phyloP scores from a whole-genome alignment of 2,888 invertebrate species.

The Cosmia trapezina region DNA sequence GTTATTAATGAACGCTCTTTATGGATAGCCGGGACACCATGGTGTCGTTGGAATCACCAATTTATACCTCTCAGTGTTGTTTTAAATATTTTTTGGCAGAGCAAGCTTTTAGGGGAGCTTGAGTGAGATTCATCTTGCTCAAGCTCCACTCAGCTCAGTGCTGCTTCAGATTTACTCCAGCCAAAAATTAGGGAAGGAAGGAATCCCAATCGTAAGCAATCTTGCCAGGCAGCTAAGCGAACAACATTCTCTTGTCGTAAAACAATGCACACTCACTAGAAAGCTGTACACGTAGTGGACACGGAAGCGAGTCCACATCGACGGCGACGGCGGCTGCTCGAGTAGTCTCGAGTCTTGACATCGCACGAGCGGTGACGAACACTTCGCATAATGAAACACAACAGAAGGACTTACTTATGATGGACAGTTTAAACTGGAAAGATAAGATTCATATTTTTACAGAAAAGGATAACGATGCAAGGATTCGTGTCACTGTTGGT shows the following conservation, averaged over 20 bases:
- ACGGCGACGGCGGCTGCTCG: conserved; percentile 32
- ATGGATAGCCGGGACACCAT: background rate
- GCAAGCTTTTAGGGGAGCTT: background rate
- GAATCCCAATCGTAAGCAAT: too few species aligned
- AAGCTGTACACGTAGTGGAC: conserved; percentile 64
- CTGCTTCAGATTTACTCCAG: background rate
- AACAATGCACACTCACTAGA: conserved; percentile 70
- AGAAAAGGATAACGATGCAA: background rate
- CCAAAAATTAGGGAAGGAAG: background rate
- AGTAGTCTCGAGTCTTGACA: conserved; percentile 63
- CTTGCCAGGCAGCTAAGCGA: background rate
- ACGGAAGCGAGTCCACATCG: conserved; percentile 73
- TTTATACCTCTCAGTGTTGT: background rate
- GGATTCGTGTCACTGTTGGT: background rate
- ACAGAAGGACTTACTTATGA: conserved; percentile 51
- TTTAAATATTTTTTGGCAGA: background rate
- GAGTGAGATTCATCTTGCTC: background rate
- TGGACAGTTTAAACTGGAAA: conserved; percentile 16
- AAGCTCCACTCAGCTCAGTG: background rate
- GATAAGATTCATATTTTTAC: background rate
- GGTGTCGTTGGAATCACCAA: background rate
- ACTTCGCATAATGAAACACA: conserved; percentile 52
- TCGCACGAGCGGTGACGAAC: conserved; percentile 56
- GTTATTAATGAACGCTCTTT: too few species aligned
- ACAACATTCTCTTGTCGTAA: conserved; percentile 18